Base-by-base conservation (phyloP, 2,888 invertebrate species). In the Synanthedon formicaeformis region DNA sequence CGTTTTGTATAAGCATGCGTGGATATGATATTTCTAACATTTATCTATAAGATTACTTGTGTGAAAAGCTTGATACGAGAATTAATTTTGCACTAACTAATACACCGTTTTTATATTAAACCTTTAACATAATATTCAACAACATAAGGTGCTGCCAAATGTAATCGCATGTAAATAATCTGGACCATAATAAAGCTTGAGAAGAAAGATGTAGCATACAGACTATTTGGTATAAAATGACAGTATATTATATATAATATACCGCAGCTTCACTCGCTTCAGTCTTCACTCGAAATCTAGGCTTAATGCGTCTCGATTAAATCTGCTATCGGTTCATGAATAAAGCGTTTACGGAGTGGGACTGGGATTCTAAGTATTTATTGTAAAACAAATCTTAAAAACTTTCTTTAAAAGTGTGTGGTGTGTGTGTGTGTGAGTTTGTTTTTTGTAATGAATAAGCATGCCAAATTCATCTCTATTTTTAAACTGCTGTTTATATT, bases 21-120 rank as follows among this genome's bases (percentile, higher is more conserved):
- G 55, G 55, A 55, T 51, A 54, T 54, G 54, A 54, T 54, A 53
- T 53, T 55, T 55, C 55, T 55, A 55, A 55, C 55, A 53, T 55
- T 53, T 55, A 51, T 55, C 55, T 55, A 55, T 55, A 55, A 55
- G 55, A 53, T 55, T 55, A 55, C 55, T 55, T 55, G 55, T 55
- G 55, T 55, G 53, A 55, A 55, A 55, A 55, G 55, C 55, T 55
- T 55, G 53, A 55, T 55, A 55, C 55, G 55, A 55, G 55, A 55
- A 55, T 55, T 55, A 53, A 55, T 55, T 55, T 55, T 53, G 55
- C 55, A 55, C 55, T 55, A 55, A 55, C 55, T 55, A 55, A 55
- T 55, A 55, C 55, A 53, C 55, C 55, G 55, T 55, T 53, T 53
- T 55, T 55, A 16, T 16, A 55, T 54, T 54, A 51, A 52, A 54